Percentiles rank a stretch among this genome's conserved stretches.
Evolutionary conservation across 2,797 vertebrate species (phyloP).

Genomic region (Benthosema pterotum): DNA sequence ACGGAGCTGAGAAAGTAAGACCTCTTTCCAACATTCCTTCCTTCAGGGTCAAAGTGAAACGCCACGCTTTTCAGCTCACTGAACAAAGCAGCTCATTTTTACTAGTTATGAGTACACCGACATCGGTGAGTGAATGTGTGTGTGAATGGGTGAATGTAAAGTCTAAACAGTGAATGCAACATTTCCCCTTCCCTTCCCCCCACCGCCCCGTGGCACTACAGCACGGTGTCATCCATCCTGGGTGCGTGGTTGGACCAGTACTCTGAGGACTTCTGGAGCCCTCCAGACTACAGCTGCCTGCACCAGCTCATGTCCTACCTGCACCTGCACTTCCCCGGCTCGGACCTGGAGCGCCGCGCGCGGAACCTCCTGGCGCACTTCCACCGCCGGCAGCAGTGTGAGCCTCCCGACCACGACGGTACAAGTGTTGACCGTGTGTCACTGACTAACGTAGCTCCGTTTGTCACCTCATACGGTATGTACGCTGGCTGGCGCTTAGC

Average conservation of each 20-base stretch:
- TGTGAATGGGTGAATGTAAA: too few relatives aligned
- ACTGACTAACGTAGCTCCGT: too few relatives aligned
- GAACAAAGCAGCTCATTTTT: neutral
- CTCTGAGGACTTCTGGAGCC: slow-evolving; percentile 92
- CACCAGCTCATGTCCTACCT: slow-evolving; percentile 92
- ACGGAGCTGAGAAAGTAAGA: slow-evolving; percentile 90
- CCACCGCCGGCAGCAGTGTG: slow-evolving; percentile 84
- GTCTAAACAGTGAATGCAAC: too few relatives aligned
- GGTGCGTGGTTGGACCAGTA: slow-evolving; percentile 96
- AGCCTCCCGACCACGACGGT: slow-evolving; percentile 85
- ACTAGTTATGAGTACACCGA: too few relatives aligned
- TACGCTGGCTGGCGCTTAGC: too few relatives aligned
- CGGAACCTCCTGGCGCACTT: slow-evolving; percentile 91
- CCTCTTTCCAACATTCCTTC: slow-evolving; percentile 2
- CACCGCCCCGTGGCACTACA: slow-evolving; percentile 45
- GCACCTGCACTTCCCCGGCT: slow-evolving; percentile 89
- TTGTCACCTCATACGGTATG: too few relatives aligned
- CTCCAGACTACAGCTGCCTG: slow-evolving; percentile 88
- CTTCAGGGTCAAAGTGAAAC: slow-evolving; percentile 18
- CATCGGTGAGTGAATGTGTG: too few relatives aligned
- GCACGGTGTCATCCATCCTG: slow-evolving; percentile 94
- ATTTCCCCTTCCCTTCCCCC: too few relatives aligned
- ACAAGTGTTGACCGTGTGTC: slow-evolving; percentile 55
- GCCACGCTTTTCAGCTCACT: slow-evolving; percentile 13
- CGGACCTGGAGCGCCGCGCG: slow-evolving; percentile 91